Conservation (phyloP, 2,797 vertebrate genomes). For the Pangasius mekongensis region DNA sequence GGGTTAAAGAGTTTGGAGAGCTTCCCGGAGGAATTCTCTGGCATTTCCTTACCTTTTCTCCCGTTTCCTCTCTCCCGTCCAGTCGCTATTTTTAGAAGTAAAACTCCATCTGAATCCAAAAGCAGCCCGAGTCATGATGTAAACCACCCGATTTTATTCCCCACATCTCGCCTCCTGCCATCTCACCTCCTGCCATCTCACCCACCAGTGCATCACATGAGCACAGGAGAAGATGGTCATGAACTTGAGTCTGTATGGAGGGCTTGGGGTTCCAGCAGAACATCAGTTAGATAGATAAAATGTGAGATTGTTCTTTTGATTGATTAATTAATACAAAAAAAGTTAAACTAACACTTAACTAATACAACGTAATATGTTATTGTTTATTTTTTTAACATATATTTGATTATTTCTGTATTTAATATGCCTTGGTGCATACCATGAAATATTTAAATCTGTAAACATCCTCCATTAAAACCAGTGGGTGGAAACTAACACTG, state of each 20-base stretch:
- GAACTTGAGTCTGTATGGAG: not conserved
- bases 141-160: not conserved
- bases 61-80: slow-evolving; percentile 60
- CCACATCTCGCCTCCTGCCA: not conserved
- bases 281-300: not conserved
- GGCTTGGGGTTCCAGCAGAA: not conserved
- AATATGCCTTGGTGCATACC: not conserved
- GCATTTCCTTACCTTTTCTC: slow-evolving; percentile 59
- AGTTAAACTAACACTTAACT: not conserved
- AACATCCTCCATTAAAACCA: slow-evolving; percentile 3
- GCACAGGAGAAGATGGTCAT: not conserved
- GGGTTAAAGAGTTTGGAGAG: slow-evolving; percentile 31
- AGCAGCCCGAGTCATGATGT: not conserved
- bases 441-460: not conserved
- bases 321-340: not conserved
- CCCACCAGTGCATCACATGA: not conserved
- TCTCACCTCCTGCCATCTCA: not conserved
- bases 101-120: slow-evolving; percentile 3
- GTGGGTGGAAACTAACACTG: not conserved
- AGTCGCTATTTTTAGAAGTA: slow-evolving; percentile 65
- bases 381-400: not conserved
- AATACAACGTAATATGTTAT: not conserved
- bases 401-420: not conserved
- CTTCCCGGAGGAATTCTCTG: slow-evolving; percentile 47
- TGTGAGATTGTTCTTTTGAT: not conserved